Percentiles rank a stretch among this genome's conserved stretches.
These are phyloP conservation scores for Anadara kagoshimensis DNA, from an alignment of 1,140 invertebrate genomes.

Conservation along the genomic window DNA sequence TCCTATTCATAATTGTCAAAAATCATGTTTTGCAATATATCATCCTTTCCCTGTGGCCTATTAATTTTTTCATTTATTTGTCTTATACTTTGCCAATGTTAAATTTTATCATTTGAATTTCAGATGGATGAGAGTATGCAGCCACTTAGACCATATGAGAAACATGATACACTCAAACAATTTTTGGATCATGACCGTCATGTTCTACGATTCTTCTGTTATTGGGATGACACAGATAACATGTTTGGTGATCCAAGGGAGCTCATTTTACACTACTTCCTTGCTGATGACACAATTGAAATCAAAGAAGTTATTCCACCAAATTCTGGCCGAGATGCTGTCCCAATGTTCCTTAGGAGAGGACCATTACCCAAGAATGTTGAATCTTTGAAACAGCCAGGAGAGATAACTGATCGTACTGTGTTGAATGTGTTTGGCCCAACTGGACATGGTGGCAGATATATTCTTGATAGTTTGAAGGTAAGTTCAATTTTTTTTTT, in stretches of 20 bases:
- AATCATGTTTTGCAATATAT: too few relatives aligned
- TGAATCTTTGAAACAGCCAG: constrained; percentile 77
- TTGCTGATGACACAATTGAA: constrained; percentile 74
- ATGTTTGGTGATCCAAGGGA: constrained; percentile 73
- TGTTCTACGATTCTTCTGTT: constrained; percentile 73
- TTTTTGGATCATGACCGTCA: constrained; percentile 74
- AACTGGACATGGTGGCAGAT: constrained; percentile 78
- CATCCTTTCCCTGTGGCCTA: too few relatives aligned
- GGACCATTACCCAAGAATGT: constrained; percentile 71
- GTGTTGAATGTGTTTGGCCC: constrained; percentile 84
- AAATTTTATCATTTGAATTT: constrained; percentile 7
- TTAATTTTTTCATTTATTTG: too few relatives aligned
- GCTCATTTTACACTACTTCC: constrained; percentile 73
- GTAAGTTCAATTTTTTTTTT: too few relatives aligned
- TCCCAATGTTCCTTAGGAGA: constrained; percentile 70
- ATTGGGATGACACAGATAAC: constrained; percentile 73
- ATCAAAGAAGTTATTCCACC: constrained; percentile 70
- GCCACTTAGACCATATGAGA: constrained; percentile 73
- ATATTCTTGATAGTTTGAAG: constrained; percentile 75
- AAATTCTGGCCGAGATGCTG: constrained; percentile 72
- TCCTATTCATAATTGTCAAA: too few relatives aligned
- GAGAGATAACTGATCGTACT: constrained; percentile 78
- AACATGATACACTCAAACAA: constrained; percentile 73
- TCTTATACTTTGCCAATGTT: too few relatives aligned
- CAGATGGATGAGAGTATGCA: constrained; percentile 73